Evolutionary conservation across 2,113 vertebrate species (phyloP).

Genomic region (Cromileptes altivelis): DNA sequence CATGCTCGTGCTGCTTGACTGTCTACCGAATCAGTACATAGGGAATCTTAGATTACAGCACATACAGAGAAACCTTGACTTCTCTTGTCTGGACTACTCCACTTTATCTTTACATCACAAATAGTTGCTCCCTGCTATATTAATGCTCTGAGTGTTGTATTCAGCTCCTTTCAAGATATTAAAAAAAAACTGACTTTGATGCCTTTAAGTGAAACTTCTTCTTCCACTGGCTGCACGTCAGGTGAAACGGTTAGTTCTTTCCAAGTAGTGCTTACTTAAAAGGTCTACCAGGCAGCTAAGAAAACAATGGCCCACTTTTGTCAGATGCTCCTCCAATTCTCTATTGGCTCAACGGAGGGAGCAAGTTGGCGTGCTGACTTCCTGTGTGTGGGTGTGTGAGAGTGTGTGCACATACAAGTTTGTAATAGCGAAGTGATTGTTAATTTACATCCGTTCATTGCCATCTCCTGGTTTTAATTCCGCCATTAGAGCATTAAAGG

Average conservation of each 20-base stretch:
- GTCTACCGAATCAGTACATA: no score
- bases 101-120: no score
- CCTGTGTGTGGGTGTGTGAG: slow-evolving; percentile 38
- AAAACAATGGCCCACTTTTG: slow-evolving; percentile 53
- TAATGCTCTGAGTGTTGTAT: no score
- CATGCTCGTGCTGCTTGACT: no score
- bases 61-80: no score
- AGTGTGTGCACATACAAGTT: slow-evolving; percentile 30
- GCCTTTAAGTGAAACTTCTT: not conserved
- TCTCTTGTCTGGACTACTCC: no score
- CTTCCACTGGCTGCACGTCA: not conserved
- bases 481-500: slow-evolving; percentile 73
- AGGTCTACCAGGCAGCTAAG: slow-evolving; percentile 25
- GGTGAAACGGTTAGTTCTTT: slow-evolving; percentile 15
- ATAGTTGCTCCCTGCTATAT: no score
- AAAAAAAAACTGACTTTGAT: not conserved
- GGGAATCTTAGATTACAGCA: no score
- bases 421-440: slow-evolving; percentile 72
- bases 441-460: slow-evolving; percentile 80
- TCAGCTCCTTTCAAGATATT: no score
- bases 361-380: slow-evolving; percentile 36
- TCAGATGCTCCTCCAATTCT: slow-evolving; percentile 47
- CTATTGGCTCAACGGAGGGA: slow-evolving; percentile 23
- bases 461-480: slow-evolving; percentile 80
- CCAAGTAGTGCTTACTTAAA: slow-evolving; percentile 6